Conservation (phyloP, 2,113 vertebrate genomes). For the Machaerirhynchus nigripectus region DNA sequence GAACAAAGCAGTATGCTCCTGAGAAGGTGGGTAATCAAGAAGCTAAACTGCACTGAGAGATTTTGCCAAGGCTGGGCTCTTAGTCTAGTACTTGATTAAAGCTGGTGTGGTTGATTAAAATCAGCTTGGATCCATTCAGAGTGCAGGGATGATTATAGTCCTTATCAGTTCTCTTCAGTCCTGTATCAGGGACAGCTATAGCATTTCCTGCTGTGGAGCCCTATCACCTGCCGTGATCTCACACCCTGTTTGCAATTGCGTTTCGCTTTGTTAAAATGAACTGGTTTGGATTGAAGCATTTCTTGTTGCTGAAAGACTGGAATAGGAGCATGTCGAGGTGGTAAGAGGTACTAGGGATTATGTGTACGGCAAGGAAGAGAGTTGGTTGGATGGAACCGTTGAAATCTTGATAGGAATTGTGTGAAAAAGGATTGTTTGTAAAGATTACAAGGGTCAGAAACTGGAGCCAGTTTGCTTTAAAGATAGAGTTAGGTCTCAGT, state of each 20-base stretch:
- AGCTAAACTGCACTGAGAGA: not conserved
- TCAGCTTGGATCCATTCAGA: not conserved
- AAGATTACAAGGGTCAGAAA: not conserved
- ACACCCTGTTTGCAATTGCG: not conserved
- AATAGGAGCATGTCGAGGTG: not conserved
- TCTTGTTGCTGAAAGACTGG: not conserved
- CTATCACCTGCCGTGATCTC: not conserved
- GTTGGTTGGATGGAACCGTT: not conserved
- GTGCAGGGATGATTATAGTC: not conserved
- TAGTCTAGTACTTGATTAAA: not conserved
- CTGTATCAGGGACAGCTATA: not conserved
- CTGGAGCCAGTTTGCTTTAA: not conserved
- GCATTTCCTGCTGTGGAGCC: not conserved
- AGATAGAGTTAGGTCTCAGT: not conserved
- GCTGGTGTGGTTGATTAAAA: not conserved
- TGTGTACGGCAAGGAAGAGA: not conserved
- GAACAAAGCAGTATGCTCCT: not conserved
- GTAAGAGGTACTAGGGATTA: not conserved
- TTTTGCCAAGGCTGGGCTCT: not conserved
- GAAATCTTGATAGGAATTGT: not conserved
- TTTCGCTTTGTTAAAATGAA: not conserved
- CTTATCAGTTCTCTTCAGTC: not conserved
- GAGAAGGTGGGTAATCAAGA: not conserved
- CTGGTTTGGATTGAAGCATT: not conserved
- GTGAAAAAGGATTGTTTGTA: not conserved